Conservation (phyloP, 2,797 vertebrate genomes). For the Poecilia wingei region DNA sequence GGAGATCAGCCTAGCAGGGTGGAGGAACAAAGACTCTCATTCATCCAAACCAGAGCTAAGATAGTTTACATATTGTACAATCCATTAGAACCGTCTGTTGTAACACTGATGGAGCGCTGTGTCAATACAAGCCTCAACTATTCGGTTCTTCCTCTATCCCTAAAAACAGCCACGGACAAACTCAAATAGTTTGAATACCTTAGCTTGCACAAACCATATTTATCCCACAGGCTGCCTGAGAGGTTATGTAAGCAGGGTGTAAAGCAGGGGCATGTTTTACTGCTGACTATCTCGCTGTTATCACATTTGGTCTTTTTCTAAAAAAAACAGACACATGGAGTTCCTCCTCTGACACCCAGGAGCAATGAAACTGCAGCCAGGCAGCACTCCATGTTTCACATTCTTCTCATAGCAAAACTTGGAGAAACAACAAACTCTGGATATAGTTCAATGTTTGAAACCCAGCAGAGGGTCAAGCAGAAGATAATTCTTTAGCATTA, state of each 20-base stretch:
- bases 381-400: conserved; percentile 6
- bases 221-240: conserved; percentile 21
- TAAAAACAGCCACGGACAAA: conserved; percentile 26
- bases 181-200: conserved; percentile 24
- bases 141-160: conserved; percentile 14
- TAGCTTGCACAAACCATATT: conserved; percentile 19
- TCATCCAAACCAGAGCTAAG: conserved; percentile 47
- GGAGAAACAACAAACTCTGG: not conserved
- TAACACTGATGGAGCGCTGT: not conserved
- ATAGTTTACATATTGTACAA: conserved; percentile 41
- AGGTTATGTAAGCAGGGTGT: conserved; percentile 44
- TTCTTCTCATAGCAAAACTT: conserved; percentile 24
- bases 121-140: conserved; percentile 11
- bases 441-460: not conserved
- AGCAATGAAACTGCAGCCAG: conserved; percentile 20
- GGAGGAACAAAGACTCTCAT: conserved; percentile 61
- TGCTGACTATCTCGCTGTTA: conserved; percentile 48
- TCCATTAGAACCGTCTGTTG: conserved; percentile 25
- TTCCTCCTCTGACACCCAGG: conserved; percentile 51
- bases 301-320: conserved; percentile 47
- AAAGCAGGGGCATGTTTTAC: conserved; percentile 54
- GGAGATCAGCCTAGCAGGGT: conserved; percentile 48
- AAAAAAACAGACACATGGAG: conserved; percentile 23
- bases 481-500: not conserved
- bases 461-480: not conserved